Conservation (phyloP, 1,140 invertebrate species). For the Trichonephila inaurata region DNA sequence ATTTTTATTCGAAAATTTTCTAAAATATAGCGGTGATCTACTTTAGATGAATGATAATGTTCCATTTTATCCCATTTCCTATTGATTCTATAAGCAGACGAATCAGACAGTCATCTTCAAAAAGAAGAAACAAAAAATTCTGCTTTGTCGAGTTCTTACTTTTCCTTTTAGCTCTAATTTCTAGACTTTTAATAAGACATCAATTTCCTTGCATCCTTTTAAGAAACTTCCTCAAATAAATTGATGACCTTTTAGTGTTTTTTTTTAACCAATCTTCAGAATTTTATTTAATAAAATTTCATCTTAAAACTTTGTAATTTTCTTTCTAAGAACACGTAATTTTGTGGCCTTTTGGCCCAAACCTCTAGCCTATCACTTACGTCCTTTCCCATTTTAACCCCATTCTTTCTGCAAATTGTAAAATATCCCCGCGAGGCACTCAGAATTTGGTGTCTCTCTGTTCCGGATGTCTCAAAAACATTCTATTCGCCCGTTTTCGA, state of each 20-base stretch:
- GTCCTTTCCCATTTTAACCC: slow-evolving; percentile 31
- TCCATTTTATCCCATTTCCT: background rate
- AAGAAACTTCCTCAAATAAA: slow-evolving; percentile 32
- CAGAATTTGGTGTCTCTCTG: background rate
- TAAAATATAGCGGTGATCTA: no score
- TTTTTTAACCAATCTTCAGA: background rate
- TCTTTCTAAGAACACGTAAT: background rate
- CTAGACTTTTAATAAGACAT: background rate
- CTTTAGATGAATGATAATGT: no score
- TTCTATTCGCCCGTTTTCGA: slow-evolving; percentile 11
- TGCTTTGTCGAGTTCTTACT: background rate
- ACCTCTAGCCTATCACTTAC: slow-evolving; percentile 34
- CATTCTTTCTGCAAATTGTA: slow-evolving; percentile 23
- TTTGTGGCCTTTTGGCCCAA: slow-evolving; percentile 41
- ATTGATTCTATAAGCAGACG: background rate
- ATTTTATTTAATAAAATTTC: slow-evolving; percentile 27
- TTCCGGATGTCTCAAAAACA: slow-evolving; percentile 32
- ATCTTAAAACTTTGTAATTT: background rate
- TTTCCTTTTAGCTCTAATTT: slow-evolving; percentile 9
- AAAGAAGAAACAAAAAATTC: background rate
- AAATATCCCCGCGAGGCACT: slow-evolving; percentile 3
- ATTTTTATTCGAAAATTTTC: no score
- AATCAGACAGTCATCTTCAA: background rate
- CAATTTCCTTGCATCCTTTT: background rate
- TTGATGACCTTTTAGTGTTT: background rate